Base-by-base conservation (phyloP, 2,888 invertebrate species). In the Minunthozetes semirufus region DNA sequence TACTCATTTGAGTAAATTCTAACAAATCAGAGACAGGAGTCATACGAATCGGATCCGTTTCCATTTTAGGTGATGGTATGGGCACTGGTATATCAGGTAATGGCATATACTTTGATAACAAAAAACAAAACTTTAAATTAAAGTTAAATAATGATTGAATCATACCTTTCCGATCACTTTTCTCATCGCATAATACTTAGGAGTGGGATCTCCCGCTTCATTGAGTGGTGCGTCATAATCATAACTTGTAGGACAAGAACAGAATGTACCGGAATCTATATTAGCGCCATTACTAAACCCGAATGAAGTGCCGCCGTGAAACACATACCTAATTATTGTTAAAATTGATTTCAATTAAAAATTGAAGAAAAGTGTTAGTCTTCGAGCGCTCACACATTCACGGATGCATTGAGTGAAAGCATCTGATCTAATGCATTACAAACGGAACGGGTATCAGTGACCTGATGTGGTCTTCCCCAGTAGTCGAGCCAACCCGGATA, bases 401-500 rank as follows among this genome's bases (percentile, higher is more conserved):
- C 81, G n/a, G 82, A 83, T 4, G 82, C 82, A 70, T 81, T 81
- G 42, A 79, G 6, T 0, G 77, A 82, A 0, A 90, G 81, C 85
- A 89, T 88, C 1, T 85, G 81, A 0, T 86, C 85, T 25, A 86
- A 83, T 0, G 87, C 86, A 1, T 81, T 80, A 0, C 87, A 84
- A 17, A 92, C 86, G 0, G 50, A 76, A 0, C 81, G 80, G 0
- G 87, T 85, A 25, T 81, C 79, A 0, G 87, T 86, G 38, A 83
- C 85, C 70, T 88, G 87, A 78, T 90, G 87, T 0, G 82, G 80
- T 80, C 89, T 87, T 61, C 89, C 88, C 94, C 95, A 95, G 81
- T 92, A 90, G 0, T 93, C 91, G 72, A 95, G 83, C 94, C 94
- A 95, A 3, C 94, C 94, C 0, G 92, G 88, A 84, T 95, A 95